phyloP scores from a whole-genome alignment of 2,797 vertebrate genomes.

The Taeniopygia guttata region DNA sequence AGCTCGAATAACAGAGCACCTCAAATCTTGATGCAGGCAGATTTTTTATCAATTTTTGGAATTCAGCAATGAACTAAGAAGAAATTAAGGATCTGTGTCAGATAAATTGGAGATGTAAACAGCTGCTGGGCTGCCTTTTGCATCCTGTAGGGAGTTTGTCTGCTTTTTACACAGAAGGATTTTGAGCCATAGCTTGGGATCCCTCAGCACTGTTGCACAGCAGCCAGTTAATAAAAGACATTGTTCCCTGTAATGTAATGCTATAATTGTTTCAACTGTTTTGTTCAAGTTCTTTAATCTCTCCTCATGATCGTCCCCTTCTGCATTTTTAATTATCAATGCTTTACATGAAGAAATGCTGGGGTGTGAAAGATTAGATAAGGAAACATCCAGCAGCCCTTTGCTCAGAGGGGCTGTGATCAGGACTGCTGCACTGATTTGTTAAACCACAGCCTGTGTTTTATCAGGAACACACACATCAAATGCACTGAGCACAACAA shows the following conservation, averaged over 20 bases:
- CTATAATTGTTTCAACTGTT: background rate
- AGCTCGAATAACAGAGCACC: background rate
- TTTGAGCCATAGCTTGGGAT: background rate
- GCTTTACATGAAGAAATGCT: background rate
- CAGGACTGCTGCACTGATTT: background rate
- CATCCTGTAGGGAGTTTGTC: background rate
- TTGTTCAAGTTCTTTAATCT: background rate
- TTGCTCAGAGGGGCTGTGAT: background rate
- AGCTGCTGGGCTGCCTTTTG: background rate
- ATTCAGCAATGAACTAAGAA: background rate
- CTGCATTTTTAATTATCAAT: background rate
- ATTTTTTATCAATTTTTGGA: background rate
- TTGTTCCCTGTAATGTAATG: background rate
- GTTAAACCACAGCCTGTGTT: conserved; percentile 7
- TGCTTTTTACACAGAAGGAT: background rate
- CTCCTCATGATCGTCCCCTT: background rate
- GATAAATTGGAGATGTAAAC: background rate
- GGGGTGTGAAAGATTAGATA: conserved; percentile 16
- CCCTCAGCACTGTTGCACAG: background rate
- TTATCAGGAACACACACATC: background rate
- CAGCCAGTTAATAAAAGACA: background rate
- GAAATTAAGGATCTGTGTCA: background rate
- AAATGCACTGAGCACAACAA: background rate
- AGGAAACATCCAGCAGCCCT: background rate
- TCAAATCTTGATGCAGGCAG: background rate